Base-by-base conservation (phyloP, 2,797 vertebrate genomes). In the Huso huso region DNA sequence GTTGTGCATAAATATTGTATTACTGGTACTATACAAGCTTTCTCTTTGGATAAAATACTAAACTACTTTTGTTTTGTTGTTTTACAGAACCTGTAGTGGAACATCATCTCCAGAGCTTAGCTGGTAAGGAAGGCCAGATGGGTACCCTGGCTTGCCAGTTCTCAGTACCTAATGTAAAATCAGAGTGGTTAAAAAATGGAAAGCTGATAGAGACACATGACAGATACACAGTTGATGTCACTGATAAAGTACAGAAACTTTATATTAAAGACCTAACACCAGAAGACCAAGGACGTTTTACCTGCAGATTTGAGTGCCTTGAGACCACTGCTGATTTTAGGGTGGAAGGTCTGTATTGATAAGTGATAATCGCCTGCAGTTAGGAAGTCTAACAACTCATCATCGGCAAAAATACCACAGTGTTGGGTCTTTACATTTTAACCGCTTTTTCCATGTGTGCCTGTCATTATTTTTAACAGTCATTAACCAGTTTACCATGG, bases 151-250 rank as follows among this genome's bases (percentile, higher is more conserved):
- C 89, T 61, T 99, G 95, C 84, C 94, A 96, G 72, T 95, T 99
- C 81, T 97, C 95, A 78, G 82, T 96, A 73, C 95, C 95, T 76
- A 94, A 96, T 72, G 90, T 92, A 72, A 91, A 93, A 78, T 92
- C 92, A 53, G 88, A 95, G 73, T 98, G 95, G 96, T 96, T 92
- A 83, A 94, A 85, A 86, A 94, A 97, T 51, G 93, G 93, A 72
- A 87, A 88, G 82, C 82, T 84, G 73, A 87, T 97, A 89, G 93
- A 93, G 72, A 87, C 91, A 79, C 90, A 90, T 75, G 90, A 89
- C 69, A 90, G 94, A 83, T 93, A 91, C 72, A 84, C 85, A 65
- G 93, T 89, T 13, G 91, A 95, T 78, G 92, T 96, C 58, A 87
- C 91, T 68, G 92, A 95, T 85, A 96, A 95, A 79, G 85, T 93